Percentiles rank a stretch among this genome's conserved stretches.
Evolutionary conservation across 2,888 invertebrate genomes (phyloP).

Genomic region (Chaitophorus viminalis): DNA sequence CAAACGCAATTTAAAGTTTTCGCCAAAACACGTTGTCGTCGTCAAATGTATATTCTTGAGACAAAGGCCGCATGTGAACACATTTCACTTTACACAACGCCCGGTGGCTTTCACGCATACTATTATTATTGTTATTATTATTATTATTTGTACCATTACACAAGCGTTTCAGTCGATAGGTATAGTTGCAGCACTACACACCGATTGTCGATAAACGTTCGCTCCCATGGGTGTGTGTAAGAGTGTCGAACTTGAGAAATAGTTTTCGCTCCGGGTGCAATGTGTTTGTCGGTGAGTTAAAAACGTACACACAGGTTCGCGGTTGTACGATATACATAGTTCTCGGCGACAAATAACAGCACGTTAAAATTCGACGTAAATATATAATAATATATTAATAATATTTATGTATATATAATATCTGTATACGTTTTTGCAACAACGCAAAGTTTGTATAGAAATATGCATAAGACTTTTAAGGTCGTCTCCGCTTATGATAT

Average conservation of each 20-base stretch:
- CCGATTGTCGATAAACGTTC: not conserved
- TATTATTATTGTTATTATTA: too few species aligned
- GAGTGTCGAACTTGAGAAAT: not conserved
- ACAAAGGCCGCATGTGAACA: not conserved
- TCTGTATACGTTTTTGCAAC: not conserved
- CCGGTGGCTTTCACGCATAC: too few species aligned
- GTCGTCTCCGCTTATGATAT: too few species aligned
- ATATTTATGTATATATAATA: too few species aligned
- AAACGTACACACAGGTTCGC: not conserved
- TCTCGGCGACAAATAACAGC: not conserved
- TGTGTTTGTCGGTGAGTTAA: not conserved
- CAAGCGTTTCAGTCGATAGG: too few species aligned
- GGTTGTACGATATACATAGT: not conserved
- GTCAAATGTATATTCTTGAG: not conserved
- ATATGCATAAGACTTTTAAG: not conserved
- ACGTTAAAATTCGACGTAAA: constrained; percentile 7
- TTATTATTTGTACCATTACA: too few species aligned
- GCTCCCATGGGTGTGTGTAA: too few species aligned
- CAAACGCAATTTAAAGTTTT: constrained; percentile 2
- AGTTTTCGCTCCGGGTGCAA: not conserved
- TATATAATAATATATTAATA: not conserved
- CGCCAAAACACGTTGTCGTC: not conserved
- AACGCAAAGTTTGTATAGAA: constrained; percentile 6
- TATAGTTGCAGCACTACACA: not conserved
- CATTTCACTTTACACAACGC: too few species aligned